Percentiles rank a stretch among this genome's conserved stretches.
phyloP scores from a whole-genome alignment of 2,113 vertebrate species.

The Cebus imitator region DNA sequence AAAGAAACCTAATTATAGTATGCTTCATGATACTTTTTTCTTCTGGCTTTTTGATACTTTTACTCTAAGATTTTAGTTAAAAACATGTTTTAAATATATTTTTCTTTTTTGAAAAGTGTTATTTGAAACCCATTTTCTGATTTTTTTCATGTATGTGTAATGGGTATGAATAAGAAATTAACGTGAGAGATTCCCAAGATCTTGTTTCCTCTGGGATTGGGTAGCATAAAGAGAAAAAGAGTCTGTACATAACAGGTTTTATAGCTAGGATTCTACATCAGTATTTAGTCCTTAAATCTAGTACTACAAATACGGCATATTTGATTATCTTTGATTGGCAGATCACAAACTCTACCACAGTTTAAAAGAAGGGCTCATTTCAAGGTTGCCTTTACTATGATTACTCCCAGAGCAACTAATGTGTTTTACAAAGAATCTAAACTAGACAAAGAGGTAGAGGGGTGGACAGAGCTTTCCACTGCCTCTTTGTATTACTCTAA shows the following conservation, averaged over 20 bases:
- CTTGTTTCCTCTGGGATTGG: not conserved
- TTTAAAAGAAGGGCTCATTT: not conserved
- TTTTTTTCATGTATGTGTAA: not conserved
- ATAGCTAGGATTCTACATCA: not conserved
- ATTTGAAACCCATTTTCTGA: slow-evolving; percentile 1
- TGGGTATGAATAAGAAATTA: not conserved
- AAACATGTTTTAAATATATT: not conserved
- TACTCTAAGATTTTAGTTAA: slow-evolving; percentile 9
- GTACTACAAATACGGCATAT: not conserved
- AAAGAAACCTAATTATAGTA: slow-evolving; percentile 30
- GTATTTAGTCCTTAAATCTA: not conserved
- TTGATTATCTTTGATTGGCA: not conserved
- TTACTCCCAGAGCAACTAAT: not conserved
- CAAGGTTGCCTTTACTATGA: not conserved
- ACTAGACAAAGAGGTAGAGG: not conserved
- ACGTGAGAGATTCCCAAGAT: not conserved
- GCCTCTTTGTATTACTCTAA: not conserved
- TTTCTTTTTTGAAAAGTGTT: not conserved
- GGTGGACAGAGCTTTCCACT: not conserved
- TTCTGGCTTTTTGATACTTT: not conserved
- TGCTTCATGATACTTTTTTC: not conserved
- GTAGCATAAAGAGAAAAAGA: not conserved
- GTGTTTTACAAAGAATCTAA: not conserved
- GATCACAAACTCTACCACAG: not conserved
- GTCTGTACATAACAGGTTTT: not conserved